phyloP scores from a whole-genome alignment of 2,797 vertebrate genomes.

The Danio choprae region DNA sequence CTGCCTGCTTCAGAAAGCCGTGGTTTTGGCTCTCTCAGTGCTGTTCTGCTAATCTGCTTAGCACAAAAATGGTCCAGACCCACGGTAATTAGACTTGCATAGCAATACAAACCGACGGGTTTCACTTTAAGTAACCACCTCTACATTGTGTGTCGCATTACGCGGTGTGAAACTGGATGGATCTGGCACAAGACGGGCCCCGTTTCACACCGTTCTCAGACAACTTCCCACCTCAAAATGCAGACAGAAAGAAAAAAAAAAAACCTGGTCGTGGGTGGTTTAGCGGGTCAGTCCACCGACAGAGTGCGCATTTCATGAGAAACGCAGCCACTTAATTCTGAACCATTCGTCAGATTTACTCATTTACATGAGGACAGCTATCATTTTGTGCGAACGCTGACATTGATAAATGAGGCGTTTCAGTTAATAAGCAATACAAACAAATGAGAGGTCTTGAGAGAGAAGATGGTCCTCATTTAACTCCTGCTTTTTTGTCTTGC shows the following conservation, averaged over 20 bases:
- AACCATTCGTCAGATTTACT: slow-evolving; percentile 82
- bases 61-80: slow-evolving; percentile 29
- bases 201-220: slow-evolving; percentile 81
- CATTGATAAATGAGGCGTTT: slow-evolving; percentile 88
- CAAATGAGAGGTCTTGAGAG: slow-evolving; percentile 82
- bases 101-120: slow-evolving; percentile 29
- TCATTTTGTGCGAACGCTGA: slow-evolving; percentile 82
- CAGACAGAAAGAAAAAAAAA: slow-evolving; percentile 72
- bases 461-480: slow-evolving; percentile 84
- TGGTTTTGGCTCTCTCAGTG: slow-evolving; percentile 39
- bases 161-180: slow-evolving; percentile 73
- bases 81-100: slow-evolving; percentile 17
- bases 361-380: slow-evolving; percentile 87
- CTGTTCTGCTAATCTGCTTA: slow-evolving; percentile 46
- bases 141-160: slow-evolving; percentile 56
- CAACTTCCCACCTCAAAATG: slow-evolving; percentile 74
- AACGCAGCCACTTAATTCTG: slow-evolving; percentile 83
- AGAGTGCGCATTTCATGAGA: slow-evolving; percentile 84
- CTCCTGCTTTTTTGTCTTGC: slow-evolving; percentile 79
- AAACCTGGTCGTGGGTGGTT: slow-evolving; percentile 82
- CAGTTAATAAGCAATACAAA: slow-evolving; percentile 86
- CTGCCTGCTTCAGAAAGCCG: slow-evolving; percentile 33
- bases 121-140: slow-evolving; percentile 52
- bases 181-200: slow-evolving; percentile 82
- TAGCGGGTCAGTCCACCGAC: slow-evolving; percentile 81